phyloP scores from a whole-genome alignment of 2,888 invertebrate species.

The Seladonia tumulorum region DNA sequence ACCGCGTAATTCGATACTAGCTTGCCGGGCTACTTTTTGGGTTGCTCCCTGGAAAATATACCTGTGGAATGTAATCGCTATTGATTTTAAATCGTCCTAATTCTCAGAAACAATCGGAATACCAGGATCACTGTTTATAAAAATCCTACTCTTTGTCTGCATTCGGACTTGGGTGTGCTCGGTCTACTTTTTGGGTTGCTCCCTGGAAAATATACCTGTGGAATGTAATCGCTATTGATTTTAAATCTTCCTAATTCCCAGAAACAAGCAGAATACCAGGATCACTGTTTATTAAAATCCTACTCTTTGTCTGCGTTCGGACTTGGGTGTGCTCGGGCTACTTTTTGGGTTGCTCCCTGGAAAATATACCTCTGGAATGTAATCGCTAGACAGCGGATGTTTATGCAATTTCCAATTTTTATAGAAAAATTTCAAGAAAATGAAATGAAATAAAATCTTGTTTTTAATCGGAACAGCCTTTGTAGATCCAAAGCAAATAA shows the following conservation, averaged over 20 bases:
- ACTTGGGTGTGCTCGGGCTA: background rate
- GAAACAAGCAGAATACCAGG: background rate
- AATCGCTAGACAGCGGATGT: too few relatives aligned
- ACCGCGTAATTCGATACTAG: background rate
- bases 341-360: slow-evolving; percentile 12
- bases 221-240: slow-evolving; percentile 42
- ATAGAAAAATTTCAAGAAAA: too few relatives aligned
- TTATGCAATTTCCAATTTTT: too few relatives aligned
- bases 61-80: slow-evolving; percentile 29
- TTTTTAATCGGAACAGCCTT: too few relatives aligned
- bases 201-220: slow-evolving; percentile 17
- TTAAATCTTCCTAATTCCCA: slow-evolving; percentile 2
- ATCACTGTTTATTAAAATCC: background rate
- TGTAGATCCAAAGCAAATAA: too few relatives aligned
- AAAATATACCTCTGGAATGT: slow-evolving; percentile 10
- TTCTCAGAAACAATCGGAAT: background rate
- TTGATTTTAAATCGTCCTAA: slow-evolving; percentile 30
- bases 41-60: slow-evolving; percentile 24
- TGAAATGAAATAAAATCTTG: too few relatives aligned
- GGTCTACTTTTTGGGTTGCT: background rate
- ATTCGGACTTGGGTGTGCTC: background rate
- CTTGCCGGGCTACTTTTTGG: background rate
- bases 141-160: background rate
- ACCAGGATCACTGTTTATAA: background rate
- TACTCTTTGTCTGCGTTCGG: background rate